These are phyloP conservation scores for Drosophila micromelanica DNA, from an alignment of 1,140 invertebrate species.

Conservation along the genomic window DNA sequence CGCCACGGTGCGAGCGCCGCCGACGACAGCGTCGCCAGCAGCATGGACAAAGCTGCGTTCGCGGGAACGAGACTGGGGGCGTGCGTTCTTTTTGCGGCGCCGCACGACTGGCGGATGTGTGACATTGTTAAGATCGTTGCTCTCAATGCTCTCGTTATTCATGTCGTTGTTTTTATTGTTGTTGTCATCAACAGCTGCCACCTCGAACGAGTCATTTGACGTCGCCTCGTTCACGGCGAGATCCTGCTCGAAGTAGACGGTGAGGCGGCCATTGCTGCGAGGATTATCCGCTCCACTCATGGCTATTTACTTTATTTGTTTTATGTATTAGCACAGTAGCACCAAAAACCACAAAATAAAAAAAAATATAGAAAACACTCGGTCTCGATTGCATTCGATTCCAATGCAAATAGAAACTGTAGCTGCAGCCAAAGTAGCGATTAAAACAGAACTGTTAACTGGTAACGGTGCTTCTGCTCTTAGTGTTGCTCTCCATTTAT, in stretches of 20 bases:
- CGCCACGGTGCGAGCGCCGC: constrained; percentile 43
- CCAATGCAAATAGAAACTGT: constrained; percentile 3
- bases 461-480: constrained; percentile 29
- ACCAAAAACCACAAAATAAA: constrained; percentile 1
- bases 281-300: constrained; percentile 17
- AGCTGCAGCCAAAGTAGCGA: constrained; percentile 1
- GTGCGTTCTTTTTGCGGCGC: constrained; percentile 26
- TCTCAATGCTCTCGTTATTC: constrained; percentile 7
- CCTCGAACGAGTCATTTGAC: background rate
- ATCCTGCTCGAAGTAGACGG: constrained; percentile 45
- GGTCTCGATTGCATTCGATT: background rate
- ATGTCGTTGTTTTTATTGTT: constrained; percentile 11
- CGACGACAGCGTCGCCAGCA: constrained; percentile 45
- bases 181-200: constrained; percentile 13
- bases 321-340: background rate
- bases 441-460: background rate
- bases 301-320: background rate
- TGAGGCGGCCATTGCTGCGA: constrained; percentile 12
- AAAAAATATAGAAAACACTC: background rate
- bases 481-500: constrained; percentile 4
- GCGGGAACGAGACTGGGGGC: constrained; percentile 20
- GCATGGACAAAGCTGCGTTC: constrained; percentile 44
- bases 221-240: background rate
- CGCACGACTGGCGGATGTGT: constrained; percentile 33
- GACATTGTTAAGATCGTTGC: constrained; percentile 3